Percentiles rank a stretch among this genome's conserved stretches.
Conservation (phyloP, 2,797 vertebrate genomes). For the Falco peregrinus region DNA sequence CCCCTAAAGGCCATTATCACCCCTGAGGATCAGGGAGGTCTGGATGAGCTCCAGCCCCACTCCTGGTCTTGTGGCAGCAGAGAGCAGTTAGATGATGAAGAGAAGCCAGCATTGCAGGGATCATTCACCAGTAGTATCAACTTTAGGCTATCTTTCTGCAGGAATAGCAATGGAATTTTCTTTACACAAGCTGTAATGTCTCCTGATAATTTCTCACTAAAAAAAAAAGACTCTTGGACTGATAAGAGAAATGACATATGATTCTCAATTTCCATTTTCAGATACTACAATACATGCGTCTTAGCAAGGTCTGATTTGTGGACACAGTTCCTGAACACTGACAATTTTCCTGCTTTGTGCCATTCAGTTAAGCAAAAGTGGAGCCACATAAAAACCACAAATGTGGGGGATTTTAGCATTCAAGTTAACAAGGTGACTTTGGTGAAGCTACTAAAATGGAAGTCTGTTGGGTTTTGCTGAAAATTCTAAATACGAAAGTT, state of each 20-base stretch:
- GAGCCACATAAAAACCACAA: neutral
- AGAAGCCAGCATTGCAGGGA: neutral
- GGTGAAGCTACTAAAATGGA: neutral
- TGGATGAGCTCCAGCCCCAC: conserved; percentile 1
- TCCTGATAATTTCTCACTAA: neutral
- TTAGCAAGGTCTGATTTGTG: neutral
- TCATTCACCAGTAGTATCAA: neutral
- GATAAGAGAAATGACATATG: neutral
- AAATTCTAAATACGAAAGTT: neutral
- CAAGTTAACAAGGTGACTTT: neutral
- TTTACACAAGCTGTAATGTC: neutral
- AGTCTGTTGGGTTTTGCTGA: neutral
- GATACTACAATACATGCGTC: neutral
- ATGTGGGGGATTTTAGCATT: neutral
- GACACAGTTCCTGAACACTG: neutral
- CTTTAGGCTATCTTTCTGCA: neutral
- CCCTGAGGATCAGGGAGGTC: neutral
- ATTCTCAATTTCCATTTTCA: neutral
- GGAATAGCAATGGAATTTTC: neutral
- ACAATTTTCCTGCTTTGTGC: neutral
- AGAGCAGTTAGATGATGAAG: neutral
- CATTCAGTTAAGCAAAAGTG: neutral
- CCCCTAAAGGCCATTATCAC: neutral
- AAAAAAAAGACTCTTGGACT: neutral
- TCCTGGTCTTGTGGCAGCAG: neutral